Base-by-base conservation (phyloP, 1,140 invertebrate species). In the Papilio helenus region DNA sequence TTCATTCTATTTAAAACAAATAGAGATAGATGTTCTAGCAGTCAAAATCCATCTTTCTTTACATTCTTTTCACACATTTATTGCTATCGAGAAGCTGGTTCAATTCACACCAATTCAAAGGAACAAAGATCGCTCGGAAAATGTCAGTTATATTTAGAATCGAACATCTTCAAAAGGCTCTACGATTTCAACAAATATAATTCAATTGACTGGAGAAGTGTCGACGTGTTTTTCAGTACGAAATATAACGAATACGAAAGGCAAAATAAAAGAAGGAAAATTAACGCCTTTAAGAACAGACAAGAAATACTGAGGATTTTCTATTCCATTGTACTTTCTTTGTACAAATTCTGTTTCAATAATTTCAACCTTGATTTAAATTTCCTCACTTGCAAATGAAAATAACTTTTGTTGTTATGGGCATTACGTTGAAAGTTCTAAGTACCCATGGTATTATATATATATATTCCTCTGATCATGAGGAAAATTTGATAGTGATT, bases 141-240 rank as follows among this genome's bases (percentile, higher is more conserved):
- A 68, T 68, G 26, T 68, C 61, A 68, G 61, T 16, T 68, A 68
- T 68, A 68, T 68, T 68, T 68, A 68, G 61, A 68, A 61, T 23
- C 23, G 23, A 29, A 68, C 7, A 68, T 68, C 26, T 68, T 68
- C 61, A 68, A 68, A 68, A 34, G 61, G 14, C 26, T 68, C 16
- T 68, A 68, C 61, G 5, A 29, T 58, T 58, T 58, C 55, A 58
- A 26, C 58, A 65, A 12, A 65, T 34, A 68, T 68, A 29, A 68
- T 68, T 68, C 23, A 29, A 68, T 68, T 68, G 61, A 68, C 61
- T 68, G 61, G 61, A 68, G 26, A 5, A 16, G 10, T 68, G 26
- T 34, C 61, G 26, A 68, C 12, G 26, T 61, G 3, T 68, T 68
- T 29, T 65, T 68, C 26, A 14, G 10, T 16, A 68, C 12, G 61